Conservation (phyloP, 2,113 vertebrate genomes). For the Otolemur garnettii region DNA sequence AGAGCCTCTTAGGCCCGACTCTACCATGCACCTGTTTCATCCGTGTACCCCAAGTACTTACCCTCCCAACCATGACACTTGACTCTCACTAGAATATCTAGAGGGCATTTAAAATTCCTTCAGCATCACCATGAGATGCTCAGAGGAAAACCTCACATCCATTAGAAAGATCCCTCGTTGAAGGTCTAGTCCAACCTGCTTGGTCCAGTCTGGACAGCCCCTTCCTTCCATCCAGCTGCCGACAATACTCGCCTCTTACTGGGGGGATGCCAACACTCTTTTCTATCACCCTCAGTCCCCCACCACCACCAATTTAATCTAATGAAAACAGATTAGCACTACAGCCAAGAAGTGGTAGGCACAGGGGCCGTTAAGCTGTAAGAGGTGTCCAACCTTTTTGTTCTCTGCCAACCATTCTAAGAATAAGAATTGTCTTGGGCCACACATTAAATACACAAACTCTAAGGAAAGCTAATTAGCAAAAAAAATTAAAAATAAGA, state of each 20-base stretch:
- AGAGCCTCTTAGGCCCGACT: background rate
- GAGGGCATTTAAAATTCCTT: background rate
- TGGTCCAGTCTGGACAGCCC: background rate
- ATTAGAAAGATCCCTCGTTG: background rate
- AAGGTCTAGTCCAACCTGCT: background rate
- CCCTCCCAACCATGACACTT: background rate
- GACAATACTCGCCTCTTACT: background rate
- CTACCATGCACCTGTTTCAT: background rate
- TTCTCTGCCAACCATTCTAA: no score
- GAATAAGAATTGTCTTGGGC: no score
- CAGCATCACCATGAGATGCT: background rate
- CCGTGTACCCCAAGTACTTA: background rate
- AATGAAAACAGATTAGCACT: background rate
- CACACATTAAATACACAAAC: no score
- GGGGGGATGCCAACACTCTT: background rate
- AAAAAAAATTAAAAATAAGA: no score
- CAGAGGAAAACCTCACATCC: background rate
- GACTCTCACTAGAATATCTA: background rate
- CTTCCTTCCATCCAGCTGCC: background rate
- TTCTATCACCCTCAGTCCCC: background rate
- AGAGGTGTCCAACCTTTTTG: no score
- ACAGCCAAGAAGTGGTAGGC: background rate
- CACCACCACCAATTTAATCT: background rate
- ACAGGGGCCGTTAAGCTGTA: background rate
- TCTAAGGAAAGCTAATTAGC: no score